Base-by-base conservation (phyloP, 2,113 vertebrate species). In the Promerops cafer region DNA sequence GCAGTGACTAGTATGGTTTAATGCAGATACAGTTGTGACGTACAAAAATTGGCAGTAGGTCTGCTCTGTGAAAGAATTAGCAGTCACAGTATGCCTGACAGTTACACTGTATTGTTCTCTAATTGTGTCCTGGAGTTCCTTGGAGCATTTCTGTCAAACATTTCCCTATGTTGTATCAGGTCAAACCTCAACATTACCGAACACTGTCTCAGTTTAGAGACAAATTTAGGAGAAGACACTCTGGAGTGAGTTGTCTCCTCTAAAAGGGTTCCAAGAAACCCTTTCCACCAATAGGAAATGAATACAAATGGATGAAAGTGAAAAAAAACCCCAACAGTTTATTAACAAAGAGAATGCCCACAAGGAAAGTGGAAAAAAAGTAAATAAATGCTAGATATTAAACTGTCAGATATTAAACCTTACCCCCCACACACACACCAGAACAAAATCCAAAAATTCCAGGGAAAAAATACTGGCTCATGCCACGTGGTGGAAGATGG, bases 391-490 rank as follows among this genome's bases (percentile, higher is more conserved):
- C 3, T 35, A 35, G 16, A 13, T 35, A 61, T 31, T 42, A 26
- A 71, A 17, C 5, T 35, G 2, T 44, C 16, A 61, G 20, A 30
- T 71, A 61, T 31, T 31, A 31, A 71, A 26, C 3, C 26, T 30
- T 20, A 42, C 1, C 3, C 2, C 4, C 4, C 6, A 3, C 1
- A 1, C 0, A 4, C 30, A 61, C 16, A 45, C 27, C 0, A 0
- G 22, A 63, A 54, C 6, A 53, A 63, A 72, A 21, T 3, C 6
- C 27, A 7, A 63, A 6, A 45, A 39, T 54, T 45, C 16, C 22
- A 9, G 39, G 47, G 35, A 9, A 60, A 35, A 63, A 37, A 33
- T 37, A 11, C 16, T 2, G 1, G 5, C 13, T 71, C 6, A 37
- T 33, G 33, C 14, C 22, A 37, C 0, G 0, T 1, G 2, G 17